Percentiles rank a stretch among this genome's conserved stretches.
Conservation (phyloP, 2,888 invertebrate genomes). For the Rhagium mordax region DNA sequence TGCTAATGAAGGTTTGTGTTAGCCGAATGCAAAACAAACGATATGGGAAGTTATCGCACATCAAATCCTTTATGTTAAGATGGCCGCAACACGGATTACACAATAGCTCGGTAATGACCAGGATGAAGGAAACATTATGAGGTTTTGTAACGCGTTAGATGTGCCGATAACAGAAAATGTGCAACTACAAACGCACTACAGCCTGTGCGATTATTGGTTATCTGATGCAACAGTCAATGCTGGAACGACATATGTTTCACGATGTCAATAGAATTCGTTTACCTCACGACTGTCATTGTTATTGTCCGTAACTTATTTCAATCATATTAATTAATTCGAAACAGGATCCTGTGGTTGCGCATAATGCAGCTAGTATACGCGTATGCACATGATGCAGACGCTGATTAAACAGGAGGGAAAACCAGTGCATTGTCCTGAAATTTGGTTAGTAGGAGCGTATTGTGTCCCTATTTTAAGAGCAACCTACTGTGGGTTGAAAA, state of each 20-base stretch:
- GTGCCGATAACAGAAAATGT: conserved; percentile 61
- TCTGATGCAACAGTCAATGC: conserved; percentile 53
- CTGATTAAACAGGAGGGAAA: not conserved
- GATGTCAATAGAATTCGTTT: conserved; percentile 49
- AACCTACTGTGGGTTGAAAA: too few species aligned
- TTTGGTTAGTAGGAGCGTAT: too few species aligned
- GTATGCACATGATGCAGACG: not conserved
- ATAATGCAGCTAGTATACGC: not conserved
- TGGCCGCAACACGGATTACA: conserved; percentile 64
- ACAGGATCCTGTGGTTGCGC: conserved; percentile 19
- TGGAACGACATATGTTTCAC: conserved; percentile 56
- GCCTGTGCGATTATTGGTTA: conserved; percentile 45
- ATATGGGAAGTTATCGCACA: conserved; percentile 58
- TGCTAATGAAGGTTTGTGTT: conserved; percentile 48
- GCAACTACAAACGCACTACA: conserved; percentile 53
- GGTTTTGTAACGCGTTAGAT: conserved; percentile 62
- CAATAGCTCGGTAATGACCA: conserved; percentile 66
- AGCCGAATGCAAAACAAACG: conserved; percentile 51
- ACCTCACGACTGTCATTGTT: conserved; percentile 44
- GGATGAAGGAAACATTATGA: conserved; percentile 65
- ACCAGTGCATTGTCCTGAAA: not conserved
- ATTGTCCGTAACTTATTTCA: conserved; percentile 41
- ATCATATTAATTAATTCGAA: conserved; percentile 44
- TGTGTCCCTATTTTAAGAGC: too few species aligned
- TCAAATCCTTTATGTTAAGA: conserved; percentile 60